phyloP scores from a whole-genome alignment of 2,888 invertebrate genomes.

The Brenthis ino region DNA sequence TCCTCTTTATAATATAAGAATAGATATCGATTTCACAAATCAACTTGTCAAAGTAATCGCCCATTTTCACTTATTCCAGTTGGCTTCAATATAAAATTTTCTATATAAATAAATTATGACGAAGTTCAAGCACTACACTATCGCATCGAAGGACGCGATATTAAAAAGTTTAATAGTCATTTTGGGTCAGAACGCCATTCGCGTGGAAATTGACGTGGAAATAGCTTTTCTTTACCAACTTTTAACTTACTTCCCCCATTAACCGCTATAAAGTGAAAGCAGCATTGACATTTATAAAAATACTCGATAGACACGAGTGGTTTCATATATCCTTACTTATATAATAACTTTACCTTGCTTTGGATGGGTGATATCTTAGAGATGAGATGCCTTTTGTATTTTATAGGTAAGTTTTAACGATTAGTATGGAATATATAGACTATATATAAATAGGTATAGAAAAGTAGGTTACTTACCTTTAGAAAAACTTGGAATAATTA shows the following conservation, averaged over 20 bases:
- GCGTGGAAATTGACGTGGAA: slow-evolving; percentile 67
- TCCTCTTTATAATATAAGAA: too few relatives aligned
- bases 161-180: slow-evolving; percentile 76
- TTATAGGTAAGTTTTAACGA: too few relatives aligned
- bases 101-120: background rate
- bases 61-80: background rate
- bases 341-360: too few relatives aligned
- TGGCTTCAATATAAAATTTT: background rate
- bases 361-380: too few relatives aligned
- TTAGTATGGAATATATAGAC: too few relatives aligned
- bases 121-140: slow-evolving; percentile 44
- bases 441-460: too few relatives aligned
- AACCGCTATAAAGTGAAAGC: slow-evolving; percentile 30
- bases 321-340: too few relatives aligned
- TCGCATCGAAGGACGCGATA: slow-evolving; percentile 49
- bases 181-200: slow-evolving; percentile 65
- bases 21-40: too few relatives aligned
- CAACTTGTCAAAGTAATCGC: too few relatives aligned
- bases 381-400: too few relatives aligned
- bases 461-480: too few relatives aligned
- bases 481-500: too few relatives aligned
- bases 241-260: slow-evolving; percentile 41
- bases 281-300: slow-evolving; percentile 15
- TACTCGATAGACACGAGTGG: background rate
- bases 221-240: slow-evolving; percentile 60